Percentiles rank a stretch among this genome's conserved stretches.
phyloP scores from a whole-genome alignment of 2,888 invertebrate genomes.

The Dioctria linearis region DNA sequence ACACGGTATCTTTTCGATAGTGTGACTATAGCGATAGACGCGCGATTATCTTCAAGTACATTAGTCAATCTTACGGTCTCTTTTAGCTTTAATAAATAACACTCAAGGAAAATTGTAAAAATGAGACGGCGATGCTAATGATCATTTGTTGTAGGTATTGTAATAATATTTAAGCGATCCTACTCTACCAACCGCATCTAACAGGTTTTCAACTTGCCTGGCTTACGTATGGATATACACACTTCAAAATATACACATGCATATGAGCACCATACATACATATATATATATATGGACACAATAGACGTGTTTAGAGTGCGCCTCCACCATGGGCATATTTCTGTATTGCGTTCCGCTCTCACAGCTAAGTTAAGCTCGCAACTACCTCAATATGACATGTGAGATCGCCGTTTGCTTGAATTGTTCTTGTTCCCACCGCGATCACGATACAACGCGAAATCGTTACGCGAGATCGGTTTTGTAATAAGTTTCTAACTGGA shows the following conservation, averaged over 20 bases:
- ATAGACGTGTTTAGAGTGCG: not conserved
- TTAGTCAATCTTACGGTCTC: constrained; percentile 7
- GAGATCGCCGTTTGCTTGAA: constrained; percentile 18
- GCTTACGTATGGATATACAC: too few relatives aligned
- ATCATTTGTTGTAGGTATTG: too few relatives aligned
- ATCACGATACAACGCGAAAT: constrained; percentile 12
- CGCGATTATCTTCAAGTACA: not conserved
- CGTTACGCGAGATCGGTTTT: constrained; percentile 36
- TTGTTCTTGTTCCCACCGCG: constrained; percentile 34
- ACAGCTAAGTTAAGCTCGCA: not conserved
- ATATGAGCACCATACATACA: not conserved
- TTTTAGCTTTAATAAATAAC: constrained; percentile 24
- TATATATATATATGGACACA: not conserved
- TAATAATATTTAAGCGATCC: too few relatives aligned
- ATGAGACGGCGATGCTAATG: not conserved
- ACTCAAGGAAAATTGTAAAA: constrained; percentile 17
- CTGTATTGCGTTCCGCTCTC: constrained; percentile 13
- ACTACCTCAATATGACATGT: constrained; percentile 28
- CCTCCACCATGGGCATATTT: not conserved
- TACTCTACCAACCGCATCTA: constrained; percentile 10
- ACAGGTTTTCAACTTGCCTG: constrained; percentile 11
- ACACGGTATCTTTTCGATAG: too few relatives aligned
- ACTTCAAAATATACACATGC: not conserved
- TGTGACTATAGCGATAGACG: too few relatives aligned
- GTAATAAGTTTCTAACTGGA: constrained; percentile 38